A percentile compares a stretch with the other conserved stretches of the same genome.
Evolutionary conservation across 2,888 invertebrate species (phyloP).

Genomic region (Chirona hameri): DNA sequence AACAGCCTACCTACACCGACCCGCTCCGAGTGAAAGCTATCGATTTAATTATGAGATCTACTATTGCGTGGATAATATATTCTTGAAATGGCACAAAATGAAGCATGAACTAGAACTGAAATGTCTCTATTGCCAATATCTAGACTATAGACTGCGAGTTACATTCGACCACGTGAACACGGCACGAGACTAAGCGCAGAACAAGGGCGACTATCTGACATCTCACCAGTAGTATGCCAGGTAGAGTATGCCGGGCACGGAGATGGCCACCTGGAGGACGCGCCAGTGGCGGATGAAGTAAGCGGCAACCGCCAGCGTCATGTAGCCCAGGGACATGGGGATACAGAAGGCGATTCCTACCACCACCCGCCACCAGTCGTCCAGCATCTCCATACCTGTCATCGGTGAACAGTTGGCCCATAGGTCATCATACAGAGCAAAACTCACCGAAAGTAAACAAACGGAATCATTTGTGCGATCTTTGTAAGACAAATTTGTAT

Average conservation of each 20-base stretch:
- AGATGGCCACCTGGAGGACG: constrained; percentile 66
- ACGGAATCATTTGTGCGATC: background rate
- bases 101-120: too few relatives aligned
- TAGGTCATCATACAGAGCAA: background rate
- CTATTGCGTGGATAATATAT: too few relatives aligned
- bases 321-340: constrained; percentile 71
- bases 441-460: too few relatives aligned
- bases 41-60: too few relatives aligned
- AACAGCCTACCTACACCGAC: too few relatives aligned
- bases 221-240: constrained; percentile 61
- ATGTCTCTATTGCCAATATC: too few relatives aligned
- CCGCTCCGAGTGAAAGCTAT: too few relatives aligned
- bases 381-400: constrained; percentile 68
- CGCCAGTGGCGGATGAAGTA: constrained; percentile 68
- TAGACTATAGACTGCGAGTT: too few relatives aligned
- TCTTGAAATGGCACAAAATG: too few relatives aligned
- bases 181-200: background rate
- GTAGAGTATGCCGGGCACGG: constrained; percentile 66
- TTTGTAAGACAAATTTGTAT: background rate
- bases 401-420: too few relatives aligned
- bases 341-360: constrained; percentile 76
- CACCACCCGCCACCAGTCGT: constrained; percentile 73
- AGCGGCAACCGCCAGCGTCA: constrained; percentile 67
- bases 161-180: background rate
- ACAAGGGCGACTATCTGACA: background rate